Evolutionary conservation across 2,113 vertebrate species (phyloP).

Genomic region (Tyto alba): DNA sequence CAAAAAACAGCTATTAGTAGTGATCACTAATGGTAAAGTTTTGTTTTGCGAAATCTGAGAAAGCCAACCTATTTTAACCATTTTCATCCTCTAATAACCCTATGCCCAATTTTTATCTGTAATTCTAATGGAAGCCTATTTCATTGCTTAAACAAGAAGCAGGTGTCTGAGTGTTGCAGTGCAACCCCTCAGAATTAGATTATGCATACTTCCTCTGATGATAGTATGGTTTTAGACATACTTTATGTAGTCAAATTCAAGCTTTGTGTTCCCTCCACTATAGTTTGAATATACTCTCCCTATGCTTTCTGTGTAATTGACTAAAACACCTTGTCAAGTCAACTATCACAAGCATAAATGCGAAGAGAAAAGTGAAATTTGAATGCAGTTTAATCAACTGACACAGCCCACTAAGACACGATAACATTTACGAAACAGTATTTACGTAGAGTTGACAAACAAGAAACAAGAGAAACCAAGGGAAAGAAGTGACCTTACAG

Average conservation of each 20-base stretch:
- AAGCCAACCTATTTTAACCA: neutral
- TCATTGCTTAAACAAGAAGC: neutral
- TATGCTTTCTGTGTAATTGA: neutral
- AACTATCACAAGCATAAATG: slow-evolving; percentile 29
- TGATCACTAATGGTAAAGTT: neutral
- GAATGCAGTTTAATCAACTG: neutral
- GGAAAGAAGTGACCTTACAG: neutral
- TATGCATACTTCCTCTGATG: neutral
- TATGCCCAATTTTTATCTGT: neutral
- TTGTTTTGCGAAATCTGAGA: neutral
- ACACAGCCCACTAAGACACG: neutral
- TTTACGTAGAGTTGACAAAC: neutral
- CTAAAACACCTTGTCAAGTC: neutral
- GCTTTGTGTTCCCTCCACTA: neutral
- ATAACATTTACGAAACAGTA: neutral
- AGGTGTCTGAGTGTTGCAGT: neutral
- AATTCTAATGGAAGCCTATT: neutral
- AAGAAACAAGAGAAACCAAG: neutral
- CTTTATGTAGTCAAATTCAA: neutral
- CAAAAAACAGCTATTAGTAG: neutral
- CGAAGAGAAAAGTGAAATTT: neutral
- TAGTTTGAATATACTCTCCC: neutral
- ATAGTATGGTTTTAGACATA: neutral
- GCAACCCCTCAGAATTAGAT: neutral
- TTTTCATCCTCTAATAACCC: neutral